Base-by-base conservation (phyloP, 2,113 vertebrate species). In the Ariopsis seemanni region DNA sequence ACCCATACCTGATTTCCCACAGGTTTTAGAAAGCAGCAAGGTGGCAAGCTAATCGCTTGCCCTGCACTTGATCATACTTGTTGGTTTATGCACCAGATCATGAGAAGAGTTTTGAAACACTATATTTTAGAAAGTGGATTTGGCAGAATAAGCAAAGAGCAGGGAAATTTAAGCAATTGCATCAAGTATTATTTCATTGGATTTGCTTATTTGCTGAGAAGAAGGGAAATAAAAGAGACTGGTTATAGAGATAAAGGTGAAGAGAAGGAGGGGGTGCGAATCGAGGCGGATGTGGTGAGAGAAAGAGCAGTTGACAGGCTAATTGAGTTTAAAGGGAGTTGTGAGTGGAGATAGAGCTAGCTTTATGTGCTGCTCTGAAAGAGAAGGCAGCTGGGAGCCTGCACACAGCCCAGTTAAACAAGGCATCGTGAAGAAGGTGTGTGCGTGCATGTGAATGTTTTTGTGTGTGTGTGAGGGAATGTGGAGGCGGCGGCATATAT, bases 301-400 rank as follows among this genome's bases (percentile, higher is more conserved):
- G 67, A 88, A 71, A 88, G 87, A 57, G 65, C 69, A 42, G 83
- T 86, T 88, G 82, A 88, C 87, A 84, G 90, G 69, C 87, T 88
- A 83, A 88, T 85, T 90, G 85, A 90, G 69, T 86, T 91, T 89
- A 85, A 52, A 87, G 85, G 67, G 87, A 88, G 78, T 90, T 87
- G 87, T 69, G 88, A 89, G 77, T 83, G 62, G 88, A 91, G 85
- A 89, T 89, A 89, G 87, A 85, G 85, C 85, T 34, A 86, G 80
- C 90, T 91, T 91, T 91, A 89, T 91, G 83, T 79, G 69, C 74
- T 55, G 62, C 75, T 62, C 82, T 88, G 85, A 91, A 89, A 91
- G 87, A 89, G 88, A 67, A 78, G 87, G 86, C 90, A 88, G 90
- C 90, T 91, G 90, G 90, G 85, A 88, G 88, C 27, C 71, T 81